Evolutionary conservation across 1,140 invertebrate species (phyloP).

Genomic region (Proales similis): DNA sequence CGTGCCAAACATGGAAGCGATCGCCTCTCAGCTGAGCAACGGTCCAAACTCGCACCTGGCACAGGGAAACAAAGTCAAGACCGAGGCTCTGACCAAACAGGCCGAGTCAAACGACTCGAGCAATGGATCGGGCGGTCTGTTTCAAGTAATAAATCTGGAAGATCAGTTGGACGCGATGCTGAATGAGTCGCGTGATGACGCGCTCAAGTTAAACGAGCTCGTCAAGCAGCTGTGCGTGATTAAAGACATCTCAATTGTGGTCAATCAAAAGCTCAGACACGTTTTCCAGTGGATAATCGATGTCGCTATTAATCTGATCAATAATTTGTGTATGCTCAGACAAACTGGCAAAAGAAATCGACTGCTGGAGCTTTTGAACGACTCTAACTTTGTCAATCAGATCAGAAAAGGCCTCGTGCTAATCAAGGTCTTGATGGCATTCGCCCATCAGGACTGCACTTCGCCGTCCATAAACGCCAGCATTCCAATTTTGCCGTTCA

Average conservation of each 20-base stretch:
- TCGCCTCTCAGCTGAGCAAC: conserved; percentile 8
- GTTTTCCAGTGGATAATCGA: conserved; percentile 18
- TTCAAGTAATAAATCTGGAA: not conserved
- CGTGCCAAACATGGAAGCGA: not conserved
- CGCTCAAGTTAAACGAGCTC: conserved; percentile 4
- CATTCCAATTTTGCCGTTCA: conserved; percentile 21
- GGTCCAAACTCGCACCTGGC: not conserved
- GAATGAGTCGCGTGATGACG: conserved; percentile 2
- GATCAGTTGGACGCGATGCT: conserved; percentile 3
- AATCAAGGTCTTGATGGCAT: conserved; percentile 4
- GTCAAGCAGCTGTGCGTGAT: not conserved
- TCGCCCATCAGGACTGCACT: not conserved
- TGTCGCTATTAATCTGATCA: conserved; percentile 20
- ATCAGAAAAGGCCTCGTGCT: conserved; percentile 15
- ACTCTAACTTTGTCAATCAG: conserved; percentile 25
- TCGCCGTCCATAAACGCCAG: conserved; percentile 20
- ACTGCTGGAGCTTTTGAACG: not conserved
- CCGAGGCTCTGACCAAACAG: not conserved
- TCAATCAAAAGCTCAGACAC: conserved; percentile 28
- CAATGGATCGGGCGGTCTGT: conserved; percentile 4
- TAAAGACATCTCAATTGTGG: conserved; percentile 2
- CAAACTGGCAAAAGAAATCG: conserved; percentile 8
- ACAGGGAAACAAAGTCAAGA: not conserved
- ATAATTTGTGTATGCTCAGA: not conserved
- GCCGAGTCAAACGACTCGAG: not conserved